Evolutionary conservation across 2,113 vertebrate species (phyloP).

Genomic region (Camelus bactrianus): DNA sequence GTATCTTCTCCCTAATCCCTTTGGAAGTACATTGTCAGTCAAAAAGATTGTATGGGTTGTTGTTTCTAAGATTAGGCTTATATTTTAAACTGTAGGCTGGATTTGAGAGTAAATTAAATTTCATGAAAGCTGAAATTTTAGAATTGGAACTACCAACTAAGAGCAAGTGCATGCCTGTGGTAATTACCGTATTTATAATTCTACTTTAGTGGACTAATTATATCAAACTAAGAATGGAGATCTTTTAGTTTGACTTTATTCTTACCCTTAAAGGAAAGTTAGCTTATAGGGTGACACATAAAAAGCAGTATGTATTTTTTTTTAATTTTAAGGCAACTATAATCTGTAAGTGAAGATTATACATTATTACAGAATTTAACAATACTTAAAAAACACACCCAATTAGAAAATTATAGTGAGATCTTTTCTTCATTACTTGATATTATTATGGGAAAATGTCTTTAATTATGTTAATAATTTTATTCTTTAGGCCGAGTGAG

Average conservation of each 20-base stretch:
- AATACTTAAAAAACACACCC: neutral
- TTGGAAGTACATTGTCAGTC: constrained; percentile 49
- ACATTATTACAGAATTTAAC: constrained; percentile 42
- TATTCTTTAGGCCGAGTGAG: constrained; percentile 91
- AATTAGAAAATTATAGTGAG: constrained; percentile 44
- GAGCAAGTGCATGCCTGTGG: neutral
- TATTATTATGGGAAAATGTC: neutral
- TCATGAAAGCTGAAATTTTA: constrained; percentile 54
- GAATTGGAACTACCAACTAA: constrained; percentile 3
- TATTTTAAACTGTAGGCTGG: neutral
- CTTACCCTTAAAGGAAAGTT: neutral
- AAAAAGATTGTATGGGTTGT: neutral
- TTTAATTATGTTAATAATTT: constrained; percentile 63
- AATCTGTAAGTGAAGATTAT: neutral
- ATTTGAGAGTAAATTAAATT: constrained; percentile 57
- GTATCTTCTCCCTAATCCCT: neutral
- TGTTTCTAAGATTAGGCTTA: constrained; percentile 5
- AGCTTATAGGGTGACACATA: neutral
- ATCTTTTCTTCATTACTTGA: neutral
- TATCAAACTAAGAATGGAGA: constrained; percentile 26
- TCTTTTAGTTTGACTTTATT: constrained; percentile 43
- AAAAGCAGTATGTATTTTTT: constrained; percentile 9
- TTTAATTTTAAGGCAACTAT: constrained; percentile 30
- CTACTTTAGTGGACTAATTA: neutral
- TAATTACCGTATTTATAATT: neutral